phyloP scores from a whole-genome alignment of 2,113 vertebrate genomes.

The Caracal caracal region DNA sequence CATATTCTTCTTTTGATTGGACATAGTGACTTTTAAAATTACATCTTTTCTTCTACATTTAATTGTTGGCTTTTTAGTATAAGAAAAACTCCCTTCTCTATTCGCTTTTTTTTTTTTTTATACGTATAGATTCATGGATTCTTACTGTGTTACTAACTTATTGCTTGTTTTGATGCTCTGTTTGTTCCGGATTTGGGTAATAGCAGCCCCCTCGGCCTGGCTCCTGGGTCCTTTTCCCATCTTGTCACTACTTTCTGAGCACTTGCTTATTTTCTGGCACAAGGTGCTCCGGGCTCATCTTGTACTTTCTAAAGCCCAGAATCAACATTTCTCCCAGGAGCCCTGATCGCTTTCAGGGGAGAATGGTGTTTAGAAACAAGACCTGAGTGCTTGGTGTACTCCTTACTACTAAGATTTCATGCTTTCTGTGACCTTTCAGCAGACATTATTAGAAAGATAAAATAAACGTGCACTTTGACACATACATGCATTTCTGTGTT shows the following conservation, averaged over 20 bases:
- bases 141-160: not conserved
- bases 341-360: not conserved
- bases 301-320: not conserved
- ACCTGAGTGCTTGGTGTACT: not conserved
- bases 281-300: not conserved
- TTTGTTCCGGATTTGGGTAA: not conserved
- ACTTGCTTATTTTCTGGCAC: not conserved
- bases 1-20: not conserved
- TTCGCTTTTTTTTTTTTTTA: not conserved
- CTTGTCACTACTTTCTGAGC: not conserved
- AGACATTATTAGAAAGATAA: not conserved
- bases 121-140: not conserved
- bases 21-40: not conserved
- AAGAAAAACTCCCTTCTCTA: not conserved
- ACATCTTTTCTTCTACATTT: not conserved
- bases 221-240: not conserved
- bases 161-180: not conserved
- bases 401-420: not conserved
- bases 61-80: not conserved
- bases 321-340: not conserved
- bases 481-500: not conserved
- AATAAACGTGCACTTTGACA: not conserved
- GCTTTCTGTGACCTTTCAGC: not conserved
- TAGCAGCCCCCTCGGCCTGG: not conserved
- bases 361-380: not conserved